Conservation (phyloP, 2,797 vertebrate genomes). For the Botia kubotai region DNA sequence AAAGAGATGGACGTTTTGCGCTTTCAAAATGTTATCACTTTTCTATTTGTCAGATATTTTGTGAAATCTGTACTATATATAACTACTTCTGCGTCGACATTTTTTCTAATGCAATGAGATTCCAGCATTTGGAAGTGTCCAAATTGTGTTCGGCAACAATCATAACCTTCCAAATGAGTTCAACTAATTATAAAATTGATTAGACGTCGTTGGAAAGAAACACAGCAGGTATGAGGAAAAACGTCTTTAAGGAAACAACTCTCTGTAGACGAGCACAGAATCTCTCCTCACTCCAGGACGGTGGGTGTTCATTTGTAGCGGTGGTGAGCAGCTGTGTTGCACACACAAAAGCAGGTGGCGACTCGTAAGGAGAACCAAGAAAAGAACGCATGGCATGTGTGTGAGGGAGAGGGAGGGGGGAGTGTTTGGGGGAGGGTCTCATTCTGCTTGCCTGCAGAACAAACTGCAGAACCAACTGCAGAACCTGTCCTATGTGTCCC, state of each 20-base stretch:
- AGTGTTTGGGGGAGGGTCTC: conserved; percentile 32
- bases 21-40: too few relatives aligned
- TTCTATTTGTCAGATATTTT: too few relatives aligned
- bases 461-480: conserved; percentile 44
- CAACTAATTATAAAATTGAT: background rate
- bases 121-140: too few relatives aligned
- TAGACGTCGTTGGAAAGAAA: background rate
- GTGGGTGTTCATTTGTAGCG: conserved; percentile 83
- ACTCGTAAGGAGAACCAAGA: conserved; percentile 74
- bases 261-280: background rate
- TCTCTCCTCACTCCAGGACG: conserved; percentile 59
- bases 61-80: too few relatives aligned
- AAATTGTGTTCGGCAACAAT: too few relatives aligned
- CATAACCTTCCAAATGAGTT: background rate
- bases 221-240: conserved; percentile 12
- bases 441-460: conserved; percentile 63
- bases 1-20: too few relatives aligned
- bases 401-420: conserved; percentile 68
- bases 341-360: conserved; percentile 84
- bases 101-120: too few relatives aligned
- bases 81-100: too few relatives aligned
- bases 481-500: background rate
- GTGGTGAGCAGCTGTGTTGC: conserved; percentile 83
- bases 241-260: background rate
- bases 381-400: conserved; percentile 73